phyloP scores from a whole-genome alignment of 2,113 vertebrate genomes.

The Sporophila hypoxantha region DNA sequence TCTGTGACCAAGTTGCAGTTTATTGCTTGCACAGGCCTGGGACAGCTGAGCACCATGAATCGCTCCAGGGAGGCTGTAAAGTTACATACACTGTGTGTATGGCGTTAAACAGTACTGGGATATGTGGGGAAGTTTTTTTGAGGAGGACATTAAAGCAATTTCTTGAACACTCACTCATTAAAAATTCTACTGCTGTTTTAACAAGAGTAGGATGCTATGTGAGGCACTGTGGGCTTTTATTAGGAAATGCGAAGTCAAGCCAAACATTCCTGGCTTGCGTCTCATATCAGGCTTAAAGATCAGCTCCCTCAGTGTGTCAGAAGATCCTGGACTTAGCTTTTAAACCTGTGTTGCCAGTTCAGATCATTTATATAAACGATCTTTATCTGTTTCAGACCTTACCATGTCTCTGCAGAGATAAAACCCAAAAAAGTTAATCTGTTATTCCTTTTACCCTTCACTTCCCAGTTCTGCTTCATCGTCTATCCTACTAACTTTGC shows the following conservation, averaged over 20 bases:
- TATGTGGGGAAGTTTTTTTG: neutral
- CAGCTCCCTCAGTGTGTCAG: neutral
- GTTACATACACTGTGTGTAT: neutral
- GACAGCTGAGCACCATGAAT: neutral
- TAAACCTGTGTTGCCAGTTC: neutral
- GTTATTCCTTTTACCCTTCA: neutral
- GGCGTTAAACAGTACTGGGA: neutral
- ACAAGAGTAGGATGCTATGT: slow-evolving; percentile 9
- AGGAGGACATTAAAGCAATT: slow-evolving; percentile 7
- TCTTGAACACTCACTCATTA: slow-evolving; percentile 13
- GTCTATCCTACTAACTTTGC: neutral
- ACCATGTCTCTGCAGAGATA: neutral
- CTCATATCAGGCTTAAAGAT: neutral
- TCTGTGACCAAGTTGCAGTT: neutral
- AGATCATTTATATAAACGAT: neutral
- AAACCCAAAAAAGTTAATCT: neutral
- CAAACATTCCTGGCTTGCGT: neutral
- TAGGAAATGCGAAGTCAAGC: neutral
- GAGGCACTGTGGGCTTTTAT: neutral
- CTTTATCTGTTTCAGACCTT: neutral
- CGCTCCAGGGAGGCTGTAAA: neutral
- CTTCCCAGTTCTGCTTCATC: neutral
- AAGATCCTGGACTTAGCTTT: neutral
- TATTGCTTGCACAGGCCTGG: neutral
- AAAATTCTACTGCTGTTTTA: slow-evolving; percentile 26